Evolutionary conservation across 2,113 vertebrate species (phyloP).

Genomic region (Nothocercus nigrocapillus): DNA sequence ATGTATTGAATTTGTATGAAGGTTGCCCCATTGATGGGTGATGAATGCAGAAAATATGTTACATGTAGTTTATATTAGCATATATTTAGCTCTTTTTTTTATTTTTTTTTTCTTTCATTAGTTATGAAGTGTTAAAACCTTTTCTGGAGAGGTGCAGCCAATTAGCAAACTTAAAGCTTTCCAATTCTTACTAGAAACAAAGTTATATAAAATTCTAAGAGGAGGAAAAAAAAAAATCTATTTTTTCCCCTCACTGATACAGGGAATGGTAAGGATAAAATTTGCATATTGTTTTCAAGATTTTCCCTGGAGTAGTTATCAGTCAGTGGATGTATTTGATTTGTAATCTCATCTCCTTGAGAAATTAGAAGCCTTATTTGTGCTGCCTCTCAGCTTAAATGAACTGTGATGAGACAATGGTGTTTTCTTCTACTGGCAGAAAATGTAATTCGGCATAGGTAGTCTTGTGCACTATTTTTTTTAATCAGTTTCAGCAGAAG

Average conservation of each 20-base stretch:
- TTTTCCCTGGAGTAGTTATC: not conserved
- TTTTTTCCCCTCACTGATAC: not conserved
- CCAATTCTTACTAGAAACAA: not conserved
- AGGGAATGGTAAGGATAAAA: not conserved
- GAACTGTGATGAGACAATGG: not conserved
- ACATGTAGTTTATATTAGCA: accelerated
- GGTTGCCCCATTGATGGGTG: not conserved
- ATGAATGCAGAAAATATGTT: not conserved
- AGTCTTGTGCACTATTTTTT: not conserved
- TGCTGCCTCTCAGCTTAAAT: slow-evolving; percentile 12
- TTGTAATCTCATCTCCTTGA: slow-evolving; percentile 4
- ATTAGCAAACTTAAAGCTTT: not conserved
- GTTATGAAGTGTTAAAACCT: not conserved
- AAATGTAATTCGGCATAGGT: not conserved
- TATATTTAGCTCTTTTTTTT: not conserved
- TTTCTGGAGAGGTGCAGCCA: not conserved
- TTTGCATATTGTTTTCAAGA: not conserved
- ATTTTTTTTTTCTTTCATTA: not conserved
- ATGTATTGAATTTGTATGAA: not conserved
- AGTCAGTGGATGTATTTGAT: not conserved
- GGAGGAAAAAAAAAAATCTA: not conserved
- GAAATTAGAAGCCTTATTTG: slow-evolving; percentile 16
- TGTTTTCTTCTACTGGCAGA: slow-evolving; percentile 10
- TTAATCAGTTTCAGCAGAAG: not conserved
- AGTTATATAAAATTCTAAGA: not conserved